Evolutionary conservation across 2,797 vertebrate genomes (phyloP).

Genomic region (Lacerta agilis): DNA sequence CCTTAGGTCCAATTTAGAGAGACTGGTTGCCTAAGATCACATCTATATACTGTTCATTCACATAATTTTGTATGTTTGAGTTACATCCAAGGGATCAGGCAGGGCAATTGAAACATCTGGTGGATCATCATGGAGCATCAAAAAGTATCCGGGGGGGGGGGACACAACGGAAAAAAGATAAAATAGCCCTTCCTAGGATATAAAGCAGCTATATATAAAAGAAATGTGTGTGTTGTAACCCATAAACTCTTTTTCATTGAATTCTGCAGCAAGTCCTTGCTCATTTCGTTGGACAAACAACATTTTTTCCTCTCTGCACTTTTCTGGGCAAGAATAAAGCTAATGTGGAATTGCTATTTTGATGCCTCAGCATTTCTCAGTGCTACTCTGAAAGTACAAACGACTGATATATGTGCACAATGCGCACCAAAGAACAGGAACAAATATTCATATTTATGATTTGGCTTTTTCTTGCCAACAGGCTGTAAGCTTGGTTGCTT

Average conservation of each 20-base stretch:
- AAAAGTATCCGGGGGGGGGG: not conserved
- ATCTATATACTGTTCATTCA: not conserved
- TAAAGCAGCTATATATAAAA: not conserved
- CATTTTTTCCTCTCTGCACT: not conserved
- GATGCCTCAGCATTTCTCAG: not conserved
- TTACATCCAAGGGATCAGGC: not conserved
- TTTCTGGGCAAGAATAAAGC: not conserved
- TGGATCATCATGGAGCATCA: not conserved
- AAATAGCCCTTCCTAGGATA: not conserved
- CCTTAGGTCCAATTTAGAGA: not conserved
- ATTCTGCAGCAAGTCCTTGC: not conserved
- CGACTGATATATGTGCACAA: not conserved
- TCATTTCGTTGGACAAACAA: not conserved
- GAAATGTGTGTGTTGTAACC: not conserved
- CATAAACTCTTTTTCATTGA: accelerated
- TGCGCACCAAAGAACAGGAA: not conserved
- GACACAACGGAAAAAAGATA: not conserved
- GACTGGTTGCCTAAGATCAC: not conserved
- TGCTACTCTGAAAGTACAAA: not conserved
- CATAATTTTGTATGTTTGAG: not conserved
- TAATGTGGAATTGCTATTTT: not conserved
- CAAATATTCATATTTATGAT: not conserved
- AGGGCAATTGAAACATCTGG: not conserved
- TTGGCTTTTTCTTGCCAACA: not conserved
- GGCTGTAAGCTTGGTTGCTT: not conserved